Conservation (phyloP, 2,797 vertebrate genomes). For the Gymnothorax reevesii region DNA sequence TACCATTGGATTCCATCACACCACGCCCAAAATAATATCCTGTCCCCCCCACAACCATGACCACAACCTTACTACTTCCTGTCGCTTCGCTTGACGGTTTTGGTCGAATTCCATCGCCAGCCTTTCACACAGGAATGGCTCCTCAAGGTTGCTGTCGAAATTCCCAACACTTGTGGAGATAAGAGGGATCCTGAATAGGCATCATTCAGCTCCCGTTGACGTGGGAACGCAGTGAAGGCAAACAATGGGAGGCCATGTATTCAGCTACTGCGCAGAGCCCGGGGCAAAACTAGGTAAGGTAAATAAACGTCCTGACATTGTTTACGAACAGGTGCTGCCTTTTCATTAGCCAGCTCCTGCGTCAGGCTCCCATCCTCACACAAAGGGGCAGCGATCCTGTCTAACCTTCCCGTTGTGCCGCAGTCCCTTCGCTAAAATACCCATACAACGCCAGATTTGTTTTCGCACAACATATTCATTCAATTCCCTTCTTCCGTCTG, state of each 20-base stretch:
- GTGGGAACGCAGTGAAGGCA: slow-evolving; percentile 15
- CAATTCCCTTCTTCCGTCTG: slow-evolving; percentile 1
- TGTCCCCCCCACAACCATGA: not conserved
- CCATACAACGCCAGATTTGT: not conserved
- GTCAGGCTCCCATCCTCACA: not conserved
- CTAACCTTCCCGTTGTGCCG: not conserved
- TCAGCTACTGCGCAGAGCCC: slow-evolving; percentile 1
- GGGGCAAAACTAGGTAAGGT: slow-evolving; percentile 39
- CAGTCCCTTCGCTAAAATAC: not conserved
- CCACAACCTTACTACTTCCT: not conserved
- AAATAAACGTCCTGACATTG: slow-evolving; percentile 44
- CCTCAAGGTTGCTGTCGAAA: not conserved
- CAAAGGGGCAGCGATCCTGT: not conserved
- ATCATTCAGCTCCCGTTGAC: not conserved
- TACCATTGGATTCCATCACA: not conserved
- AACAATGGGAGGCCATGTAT: not conserved
- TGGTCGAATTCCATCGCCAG: too few species aligned
- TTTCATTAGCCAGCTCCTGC: slow-evolving; percentile 31
- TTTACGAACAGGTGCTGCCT: slow-evolving; percentile 40
- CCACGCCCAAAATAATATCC: not conserved
- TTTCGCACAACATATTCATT: slow-evolving; percentile 3
- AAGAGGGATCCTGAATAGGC: not conserved
- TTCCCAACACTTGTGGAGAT: not conserved
- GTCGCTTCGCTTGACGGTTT: not conserved
- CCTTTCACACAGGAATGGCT: not conserved